phyloP scores from a whole-genome alignment of 2,113 vertebrate species.

The Trematomus loennbergii region DNA sequence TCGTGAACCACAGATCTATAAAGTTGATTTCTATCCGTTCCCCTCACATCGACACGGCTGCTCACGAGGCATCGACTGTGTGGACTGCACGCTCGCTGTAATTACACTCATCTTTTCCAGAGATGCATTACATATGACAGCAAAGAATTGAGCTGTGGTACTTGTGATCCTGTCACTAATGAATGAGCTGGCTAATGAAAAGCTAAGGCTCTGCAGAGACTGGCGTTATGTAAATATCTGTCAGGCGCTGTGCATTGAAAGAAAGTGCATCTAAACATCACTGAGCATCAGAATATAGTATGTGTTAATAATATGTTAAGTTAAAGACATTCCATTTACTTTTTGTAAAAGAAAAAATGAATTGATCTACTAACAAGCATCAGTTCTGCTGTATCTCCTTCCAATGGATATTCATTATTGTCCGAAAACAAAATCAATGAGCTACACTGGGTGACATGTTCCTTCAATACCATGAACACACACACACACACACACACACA shows the following conservation, averaged over 20 bases:
- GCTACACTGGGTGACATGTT: not conserved
- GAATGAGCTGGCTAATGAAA: slow-evolving; percentile 46
- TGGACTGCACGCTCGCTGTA: slow-evolving; percentile 58
- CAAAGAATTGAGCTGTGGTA: slow-evolving; percentile 46
- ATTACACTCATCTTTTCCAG: slow-evolving; percentile 70
- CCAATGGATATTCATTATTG: not conserved
- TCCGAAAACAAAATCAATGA: not conserved
- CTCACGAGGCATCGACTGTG: slow-evolving; percentile 55
- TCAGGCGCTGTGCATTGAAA: slow-evolving; percentile 13
- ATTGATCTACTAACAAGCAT: not conserved
- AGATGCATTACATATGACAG: slow-evolving; percentile 63
- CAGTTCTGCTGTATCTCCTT: not conserved
- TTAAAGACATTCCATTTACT: no score
- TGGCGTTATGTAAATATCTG: slow-evolving; percentile 9
- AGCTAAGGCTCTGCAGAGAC: slow-evolving; percentile 18
- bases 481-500: not conserved
- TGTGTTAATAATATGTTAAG: not conserved
- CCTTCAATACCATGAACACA: not conserved
- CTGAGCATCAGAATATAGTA: not conserved
- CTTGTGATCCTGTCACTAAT: slow-evolving; percentile 55
- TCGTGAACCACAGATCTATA: slow-evolving; percentile 82
- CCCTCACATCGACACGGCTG: slow-evolving; percentile 65
- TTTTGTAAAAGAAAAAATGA: not conserved
- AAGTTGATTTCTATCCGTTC: slow-evolving; percentile 78
- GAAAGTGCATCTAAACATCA: not conserved